These are phyloP conservation scores for Sarcophaga rosellei DNA, from an alignment of 2,888 invertebrate species.

Conservation along the genomic window DNA sequence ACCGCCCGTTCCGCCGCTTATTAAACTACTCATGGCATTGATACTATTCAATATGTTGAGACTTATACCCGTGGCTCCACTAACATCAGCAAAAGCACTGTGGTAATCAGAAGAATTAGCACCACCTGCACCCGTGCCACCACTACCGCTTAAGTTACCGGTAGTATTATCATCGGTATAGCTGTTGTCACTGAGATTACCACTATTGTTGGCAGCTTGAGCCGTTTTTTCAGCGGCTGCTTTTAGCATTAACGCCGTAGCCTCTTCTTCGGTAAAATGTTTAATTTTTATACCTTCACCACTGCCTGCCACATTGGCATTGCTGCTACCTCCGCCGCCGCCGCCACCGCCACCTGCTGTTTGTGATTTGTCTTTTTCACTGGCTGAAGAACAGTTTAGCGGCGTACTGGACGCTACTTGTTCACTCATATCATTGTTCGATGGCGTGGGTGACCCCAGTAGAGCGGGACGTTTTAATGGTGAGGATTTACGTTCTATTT, in stretches of 20 bases:
- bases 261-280: constrained; percentile 77
- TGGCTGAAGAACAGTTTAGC: constrained; percentile 56
- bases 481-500: constrained; percentile 73
- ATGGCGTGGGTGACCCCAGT: constrained; percentile 57
- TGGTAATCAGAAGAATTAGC: constrained; percentile 75
- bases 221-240: constrained; percentile 76
- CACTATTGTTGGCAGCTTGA: constrained; percentile 73
- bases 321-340: constrained; percentile 26
- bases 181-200: constrained; percentile 75
- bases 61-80: constrained; percentile 77
- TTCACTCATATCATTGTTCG: constrained; percentile 59
- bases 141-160: constrained; percentile 69
- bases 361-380: constrained; percentile 63
- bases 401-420: constrained; percentile 59
- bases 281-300: constrained; percentile 75
- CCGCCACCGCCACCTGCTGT: constrained; percentile 46
- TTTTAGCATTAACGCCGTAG: constrained; percentile 76
- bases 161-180: constrained; percentile 74
- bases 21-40: constrained; percentile 79
- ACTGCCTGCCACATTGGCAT: constrained; percentile 21
- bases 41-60: constrained; percentile 79
- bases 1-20: constrained; percentile 74
- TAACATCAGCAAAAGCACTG: constrained; percentile 76
- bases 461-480: constrained; percentile 70
- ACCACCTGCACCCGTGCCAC: constrained; percentile 60